These are phyloP conservation scores for Numenius phaeopus DNA, from an alignment of 2,797 vertebrate species.

Conservation along the genomic window DNA sequence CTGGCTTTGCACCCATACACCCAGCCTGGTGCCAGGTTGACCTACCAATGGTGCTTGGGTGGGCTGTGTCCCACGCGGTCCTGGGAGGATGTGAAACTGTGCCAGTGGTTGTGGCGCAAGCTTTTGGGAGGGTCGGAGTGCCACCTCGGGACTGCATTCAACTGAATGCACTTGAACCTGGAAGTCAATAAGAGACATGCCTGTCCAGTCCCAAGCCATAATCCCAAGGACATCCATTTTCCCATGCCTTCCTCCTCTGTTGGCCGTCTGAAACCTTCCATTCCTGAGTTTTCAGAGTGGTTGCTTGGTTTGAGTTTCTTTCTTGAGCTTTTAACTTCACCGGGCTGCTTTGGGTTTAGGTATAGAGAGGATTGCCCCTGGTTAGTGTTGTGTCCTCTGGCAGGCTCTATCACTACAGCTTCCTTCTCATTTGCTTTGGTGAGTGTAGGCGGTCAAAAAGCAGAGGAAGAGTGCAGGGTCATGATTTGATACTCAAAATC, in stretches of 20 bases:
- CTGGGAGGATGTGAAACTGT: background rate
- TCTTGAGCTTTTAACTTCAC: background rate
- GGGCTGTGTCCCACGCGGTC: background rate
- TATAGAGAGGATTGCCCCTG: background rate
- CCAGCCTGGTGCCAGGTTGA: background rate
- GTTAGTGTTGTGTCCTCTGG: background rate
- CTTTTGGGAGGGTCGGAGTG: background rate
- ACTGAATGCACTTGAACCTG: background rate
- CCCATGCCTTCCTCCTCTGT: background rate
- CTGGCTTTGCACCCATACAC: background rate
- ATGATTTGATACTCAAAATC: background rate
- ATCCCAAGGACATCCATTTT: background rate
- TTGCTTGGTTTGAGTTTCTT: fast-evolving
- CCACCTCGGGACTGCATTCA: background rate
- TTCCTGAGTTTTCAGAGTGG: background rate
- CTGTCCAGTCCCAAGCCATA: background rate
- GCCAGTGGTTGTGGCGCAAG: background rate
- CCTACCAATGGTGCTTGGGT: background rate
- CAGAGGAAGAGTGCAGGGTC: background rate
- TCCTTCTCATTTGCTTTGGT: background rate
- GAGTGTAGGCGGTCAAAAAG: background rate
- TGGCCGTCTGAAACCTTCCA: background rate
- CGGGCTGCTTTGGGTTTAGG: background rate
- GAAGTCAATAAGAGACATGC: background rate
- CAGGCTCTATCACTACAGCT: fast-evolving